Conservation (phyloP, 2,888 invertebrate species). For the Allophyes oxyacanthae region DNA sequence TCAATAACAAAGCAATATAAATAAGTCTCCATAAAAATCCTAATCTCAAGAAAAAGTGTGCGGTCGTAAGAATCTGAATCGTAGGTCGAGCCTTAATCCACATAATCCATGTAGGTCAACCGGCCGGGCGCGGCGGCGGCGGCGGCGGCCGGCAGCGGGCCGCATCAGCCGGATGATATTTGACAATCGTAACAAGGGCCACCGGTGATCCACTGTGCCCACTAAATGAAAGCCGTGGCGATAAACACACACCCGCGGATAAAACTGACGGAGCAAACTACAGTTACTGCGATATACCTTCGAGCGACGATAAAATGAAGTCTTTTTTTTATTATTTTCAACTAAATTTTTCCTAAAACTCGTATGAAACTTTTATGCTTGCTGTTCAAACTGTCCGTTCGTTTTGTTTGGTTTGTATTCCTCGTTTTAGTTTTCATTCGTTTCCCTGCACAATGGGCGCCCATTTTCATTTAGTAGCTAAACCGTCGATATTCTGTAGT, state of each 20-base stretch:
- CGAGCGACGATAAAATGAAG: not conserved
- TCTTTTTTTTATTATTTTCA: conserved; percentile 1
- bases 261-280: not conserved
- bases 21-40: conserved; percentile 1
- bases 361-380: conserved; percentile 12
- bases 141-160: not conserved
- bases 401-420: not conserved
- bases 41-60: conserved; percentile 17
- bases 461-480: too few relatives aligned
- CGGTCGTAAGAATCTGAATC: conserved; percentile 14
- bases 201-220: not conserved
- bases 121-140: not conserved
- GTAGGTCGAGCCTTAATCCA: conserved; percentile 16
- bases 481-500: too few relatives aligned
- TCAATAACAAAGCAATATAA: conserved; percentile 4
- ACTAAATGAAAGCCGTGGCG: conserved; percentile 4
- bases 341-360: too few relatives aligned
- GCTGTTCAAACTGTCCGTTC: not conserved
- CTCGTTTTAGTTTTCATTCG: too few relatives aligned
- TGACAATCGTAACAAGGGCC: conserved; percentile 2
- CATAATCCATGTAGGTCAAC: conserved; percentile 37
- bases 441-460: too few relatives aligned
- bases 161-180: conserved; percentile 3
- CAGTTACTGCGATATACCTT: not conserved
- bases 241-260: not conserved